Conservation (phyloP, 2,113 vertebrate species). For the Carassius auratus region DNA sequence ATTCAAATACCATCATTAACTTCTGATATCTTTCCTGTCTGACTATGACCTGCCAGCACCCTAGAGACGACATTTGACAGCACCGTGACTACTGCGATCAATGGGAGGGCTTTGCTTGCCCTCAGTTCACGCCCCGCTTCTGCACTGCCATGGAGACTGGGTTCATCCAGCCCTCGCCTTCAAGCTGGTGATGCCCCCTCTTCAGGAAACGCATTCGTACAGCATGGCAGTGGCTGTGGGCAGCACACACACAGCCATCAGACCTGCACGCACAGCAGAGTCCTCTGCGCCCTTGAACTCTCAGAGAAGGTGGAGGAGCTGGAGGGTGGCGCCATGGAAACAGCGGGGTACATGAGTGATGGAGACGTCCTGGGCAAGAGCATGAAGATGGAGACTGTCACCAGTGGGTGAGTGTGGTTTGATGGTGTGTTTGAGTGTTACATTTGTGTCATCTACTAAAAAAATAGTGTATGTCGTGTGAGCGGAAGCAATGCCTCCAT, state of each 20-base stretch:
- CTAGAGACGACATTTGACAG: constrained; percentile 87
- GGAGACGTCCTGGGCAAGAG: constrained; percentile 85
- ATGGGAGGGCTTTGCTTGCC: constrained; percentile 79
- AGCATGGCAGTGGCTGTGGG: constrained; percentile 54
- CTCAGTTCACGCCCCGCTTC: constrained; percentile 78
- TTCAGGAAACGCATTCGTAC: constrained; percentile 71
- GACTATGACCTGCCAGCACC: constrained; percentile 70
- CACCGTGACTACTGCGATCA: constrained; percentile 85
- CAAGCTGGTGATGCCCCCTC: constrained; percentile 79
- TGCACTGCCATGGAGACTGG: constrained; percentile 73
- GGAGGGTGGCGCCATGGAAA: constrained; percentile 75
- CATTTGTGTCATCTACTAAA: background rate
- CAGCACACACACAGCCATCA: background rate
- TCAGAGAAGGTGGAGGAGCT: constrained; percentile 78
- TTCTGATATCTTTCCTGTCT: background rate
- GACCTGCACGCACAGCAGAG: constrained; percentile 48
- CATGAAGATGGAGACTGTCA: constrained; percentile 77
- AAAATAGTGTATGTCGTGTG: too few relatives aligned
- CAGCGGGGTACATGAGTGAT: constrained; percentile 83
- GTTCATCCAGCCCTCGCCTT: constrained; percentile 73
- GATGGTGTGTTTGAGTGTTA: background rate
- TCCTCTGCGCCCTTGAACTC: constrained; percentile 35
- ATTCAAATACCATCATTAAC: background rate
- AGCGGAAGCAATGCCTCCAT: too few relatives aligned
- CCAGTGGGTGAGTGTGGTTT: constrained; percentile 78